These are phyloP conservation scores for Stenotaenia linearis DNA, from an alignment of 2,888 invertebrate genomes.

Conservation along the genomic window DNA sequence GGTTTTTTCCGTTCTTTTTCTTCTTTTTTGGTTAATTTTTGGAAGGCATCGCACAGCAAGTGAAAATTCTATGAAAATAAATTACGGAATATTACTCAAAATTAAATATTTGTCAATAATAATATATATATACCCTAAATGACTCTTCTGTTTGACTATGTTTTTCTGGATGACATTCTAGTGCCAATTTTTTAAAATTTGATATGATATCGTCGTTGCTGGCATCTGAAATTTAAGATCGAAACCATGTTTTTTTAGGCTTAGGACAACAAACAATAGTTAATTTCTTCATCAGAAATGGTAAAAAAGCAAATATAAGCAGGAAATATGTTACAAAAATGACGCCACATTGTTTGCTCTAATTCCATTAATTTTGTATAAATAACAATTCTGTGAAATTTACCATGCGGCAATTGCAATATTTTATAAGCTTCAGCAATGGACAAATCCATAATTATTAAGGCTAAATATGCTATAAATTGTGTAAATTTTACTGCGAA, in stretches of 20 bases:
- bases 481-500: background rate
- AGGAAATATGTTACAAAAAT: background rate
- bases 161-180: constrained; percentile 29
- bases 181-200: constrained; percentile 21
- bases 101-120: too few relatives aligned
- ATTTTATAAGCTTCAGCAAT: constrained; percentile 1
- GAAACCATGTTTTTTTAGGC: background rate
- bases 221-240: background rate
- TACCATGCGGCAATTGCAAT: constrained; percentile 3
- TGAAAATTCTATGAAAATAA: background rate
- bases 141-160: constrained; percentile 6
- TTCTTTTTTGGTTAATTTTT: constrained; percentile 4
- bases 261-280: background rate
- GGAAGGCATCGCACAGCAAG: background rate
- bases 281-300: background rate
- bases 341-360: background rate
- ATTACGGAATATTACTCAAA: too few relatives aligned
- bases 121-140: background rate
- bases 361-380: background rate
- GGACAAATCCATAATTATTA: background rate
- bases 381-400: background rate
- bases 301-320: background rate
- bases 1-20: constrained; percentile 11
- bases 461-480: background rate
- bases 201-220: background rate